A percentile compares a stretch with the other conserved stretches of the same genome.
These are phyloP conservation scores for Chaetura pelagica DNA, from an alignment of 2,113 vertebrate genomes.

Conservation along the genomic window DNA sequence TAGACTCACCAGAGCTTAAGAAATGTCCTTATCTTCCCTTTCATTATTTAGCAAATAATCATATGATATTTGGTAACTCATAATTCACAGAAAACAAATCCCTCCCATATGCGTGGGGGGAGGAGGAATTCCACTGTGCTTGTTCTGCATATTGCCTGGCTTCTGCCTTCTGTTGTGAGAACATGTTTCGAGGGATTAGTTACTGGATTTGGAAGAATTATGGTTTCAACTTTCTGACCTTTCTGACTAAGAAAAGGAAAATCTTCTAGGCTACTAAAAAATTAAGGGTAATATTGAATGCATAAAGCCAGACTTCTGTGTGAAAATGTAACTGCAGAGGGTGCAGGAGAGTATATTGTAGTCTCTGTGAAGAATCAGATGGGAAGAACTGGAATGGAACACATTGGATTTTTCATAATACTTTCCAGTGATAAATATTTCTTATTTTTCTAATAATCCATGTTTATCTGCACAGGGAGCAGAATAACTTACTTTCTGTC, in stretches of 20 bases:
- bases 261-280: not conserved
- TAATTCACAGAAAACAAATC: constrained; percentile 17
- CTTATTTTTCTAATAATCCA: not conserved
- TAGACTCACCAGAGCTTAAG: not conserved
- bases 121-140: not conserved
- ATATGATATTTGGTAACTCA: not conserved
- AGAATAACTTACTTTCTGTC: not conserved
- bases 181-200: not conserved
- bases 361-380: not conserved
- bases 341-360: not conserved
- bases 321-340: not conserved
- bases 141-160: not conserved
- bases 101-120: not conserved
- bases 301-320: not conserved
- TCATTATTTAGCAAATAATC: constrained; percentile 37
- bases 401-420: not conserved
- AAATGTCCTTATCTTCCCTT: not conserved
- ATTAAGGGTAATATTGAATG: not conserved
- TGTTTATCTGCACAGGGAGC: not conserved
- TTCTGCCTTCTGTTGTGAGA: not conserved
- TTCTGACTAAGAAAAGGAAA: constrained; percentile 4
- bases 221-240: not conserved
- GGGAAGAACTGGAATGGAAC: not conserved
- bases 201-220: constrained; percentile 32
- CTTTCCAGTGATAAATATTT: not conserved